Conservation (phyloP, 2,113 vertebrate species). For the Lepidothrix coronata region DNA sequence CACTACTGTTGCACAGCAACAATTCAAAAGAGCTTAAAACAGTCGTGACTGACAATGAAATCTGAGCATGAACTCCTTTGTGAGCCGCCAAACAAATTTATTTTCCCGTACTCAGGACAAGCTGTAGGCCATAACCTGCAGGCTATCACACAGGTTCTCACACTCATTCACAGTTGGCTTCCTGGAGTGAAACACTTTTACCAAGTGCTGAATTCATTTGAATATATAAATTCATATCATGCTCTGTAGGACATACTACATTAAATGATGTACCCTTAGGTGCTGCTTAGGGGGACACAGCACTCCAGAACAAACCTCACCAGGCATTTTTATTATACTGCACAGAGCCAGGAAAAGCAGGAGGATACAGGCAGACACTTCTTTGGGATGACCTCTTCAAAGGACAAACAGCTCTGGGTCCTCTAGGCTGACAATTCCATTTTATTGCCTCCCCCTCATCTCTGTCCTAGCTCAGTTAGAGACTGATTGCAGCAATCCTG, state of each 20-base stretch:
- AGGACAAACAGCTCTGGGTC: neutral
- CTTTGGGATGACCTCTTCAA: neutral
- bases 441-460: neutral
- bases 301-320: neutral
- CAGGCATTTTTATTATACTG: neutral
- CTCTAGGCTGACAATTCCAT: neutral
- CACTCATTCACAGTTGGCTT: accelerated
- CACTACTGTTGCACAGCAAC: neutral
- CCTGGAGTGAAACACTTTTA: neutral
- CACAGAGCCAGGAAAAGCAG: neutral
- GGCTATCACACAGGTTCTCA: neutral
- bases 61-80: neutral
- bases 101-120: neutral
- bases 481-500: neutral
- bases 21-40: neutral
- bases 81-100: neutral
- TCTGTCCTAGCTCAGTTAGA: neutral
- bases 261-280: neutral
- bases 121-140: neutral
- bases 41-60: neutral
- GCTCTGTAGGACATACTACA: neutral
- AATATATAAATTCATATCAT: neutral
- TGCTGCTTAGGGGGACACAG: neutral
- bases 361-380: neutral
- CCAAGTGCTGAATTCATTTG: neutral